phyloP scores from a whole-genome alignment of 2,113 vertebrate species.

The Passer montanus region DNA sequence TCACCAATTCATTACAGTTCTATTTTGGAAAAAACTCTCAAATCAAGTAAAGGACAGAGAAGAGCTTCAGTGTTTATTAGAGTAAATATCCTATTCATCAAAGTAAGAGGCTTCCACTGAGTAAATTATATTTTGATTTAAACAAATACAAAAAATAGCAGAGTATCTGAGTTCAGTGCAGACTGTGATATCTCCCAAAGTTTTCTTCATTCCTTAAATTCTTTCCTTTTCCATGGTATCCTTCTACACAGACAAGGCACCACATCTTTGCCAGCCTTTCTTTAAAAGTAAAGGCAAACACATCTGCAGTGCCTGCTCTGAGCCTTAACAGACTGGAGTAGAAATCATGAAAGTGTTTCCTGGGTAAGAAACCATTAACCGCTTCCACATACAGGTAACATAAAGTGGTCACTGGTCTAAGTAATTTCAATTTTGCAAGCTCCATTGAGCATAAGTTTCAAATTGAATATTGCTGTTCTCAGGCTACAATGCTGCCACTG shows the following conservation, averaged over 20 bases:
- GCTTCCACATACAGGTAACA: background rate
- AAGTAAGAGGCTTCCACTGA: background rate
- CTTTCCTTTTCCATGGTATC: background rate
- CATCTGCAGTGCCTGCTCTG: background rate
- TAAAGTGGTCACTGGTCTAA: background rate
- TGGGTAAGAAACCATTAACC: background rate
- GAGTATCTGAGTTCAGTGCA: too few species aligned
- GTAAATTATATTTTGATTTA: background rate
- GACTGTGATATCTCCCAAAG: background rate
- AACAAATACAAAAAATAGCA: background rate
- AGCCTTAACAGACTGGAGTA: background rate
- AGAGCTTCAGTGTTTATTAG: background rate
- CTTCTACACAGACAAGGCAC: background rate
- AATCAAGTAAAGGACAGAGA: background rate
- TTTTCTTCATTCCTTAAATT: conserved; percentile 31
- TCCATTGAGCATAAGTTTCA: background rate
- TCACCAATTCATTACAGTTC: background rate
- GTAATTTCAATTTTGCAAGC: background rate
- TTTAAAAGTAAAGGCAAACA: background rate
- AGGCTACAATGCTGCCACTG: background rate
- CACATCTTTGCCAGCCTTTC: background rate
- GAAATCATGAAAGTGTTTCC: background rate
- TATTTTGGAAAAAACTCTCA: background rate
- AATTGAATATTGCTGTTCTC: background rate
- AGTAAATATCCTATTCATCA: background rate